Evolutionary conservation across 2,797 vertebrate genomes (phyloP), one percentile per base, ranked within the genome.

Genomic region (Emys orbicularis): DNA sequence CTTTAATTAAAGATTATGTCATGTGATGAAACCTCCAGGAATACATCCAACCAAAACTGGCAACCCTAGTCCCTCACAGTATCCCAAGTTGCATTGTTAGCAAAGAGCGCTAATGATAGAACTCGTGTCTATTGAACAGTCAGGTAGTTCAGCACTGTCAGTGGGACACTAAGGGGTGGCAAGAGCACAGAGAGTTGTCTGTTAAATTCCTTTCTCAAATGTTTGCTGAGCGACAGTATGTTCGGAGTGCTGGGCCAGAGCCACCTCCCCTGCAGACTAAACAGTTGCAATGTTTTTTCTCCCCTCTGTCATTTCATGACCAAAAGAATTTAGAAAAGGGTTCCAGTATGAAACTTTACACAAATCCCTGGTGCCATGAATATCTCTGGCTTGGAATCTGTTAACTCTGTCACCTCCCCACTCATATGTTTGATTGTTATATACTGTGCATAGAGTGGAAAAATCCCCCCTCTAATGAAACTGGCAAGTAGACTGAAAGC

Each of bases 211-310:
- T 89, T 83, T 93, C 81, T 87, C 21, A 61, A 31, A 0, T 89
- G 93, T 94, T 95, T 88, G 85, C 85, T 96, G 61, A 95, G 88
- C 41, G 1, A 7, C 0, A 72, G 27, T 57, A 29, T 15, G 16
- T 87, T 2, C 41, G 50, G 57, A 93, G 86, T 44, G 77, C 87
- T 80, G 90, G 96, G 82, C 54, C 86, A 86, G 94, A 90, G 90
- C 91, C 96, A 95, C 94, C 95, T 89, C 81, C 96, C 89, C 65
- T 86, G 52, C 90, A 97, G 94, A 96, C 96, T 96, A 93, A 97
- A 96, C 94, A 96, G 92, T 95, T 93, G 72, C 90, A 57, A 3
- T 83, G 92, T 91, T 96, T 91, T 96, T 97, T 96, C 96, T 95
- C 95, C 90, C 94, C 90, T 97, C 90, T 50, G 82, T 82, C 84